Conservation (phyloP, 2,113 vertebrate species). For the Mormyrus iriodes region DNA sequence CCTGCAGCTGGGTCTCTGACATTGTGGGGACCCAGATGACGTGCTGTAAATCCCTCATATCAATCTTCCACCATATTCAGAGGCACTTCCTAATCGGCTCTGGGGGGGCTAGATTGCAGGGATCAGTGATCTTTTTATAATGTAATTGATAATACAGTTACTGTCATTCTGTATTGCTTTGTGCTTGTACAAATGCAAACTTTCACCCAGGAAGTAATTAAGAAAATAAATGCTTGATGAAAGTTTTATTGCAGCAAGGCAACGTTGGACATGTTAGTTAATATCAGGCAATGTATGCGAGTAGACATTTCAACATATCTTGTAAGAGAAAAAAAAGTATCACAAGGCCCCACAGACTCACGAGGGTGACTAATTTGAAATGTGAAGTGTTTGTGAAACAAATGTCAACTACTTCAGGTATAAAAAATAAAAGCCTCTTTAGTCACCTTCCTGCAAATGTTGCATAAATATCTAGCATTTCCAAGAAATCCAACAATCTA, state of each 20-base stretch:
- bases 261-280: neutral
- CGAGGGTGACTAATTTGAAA: slow-evolving; percentile 44
- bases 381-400: slow-evolving; percentile 54
- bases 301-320: neutral
- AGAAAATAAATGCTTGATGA: neutral
- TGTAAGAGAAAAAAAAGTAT: neutral
- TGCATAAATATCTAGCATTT: slow-evolving; percentile 8
- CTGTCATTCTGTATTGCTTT: neutral
- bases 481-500: neutral
- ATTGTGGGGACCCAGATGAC: neutral
- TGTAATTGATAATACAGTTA: neutral
- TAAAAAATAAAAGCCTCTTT: slow-evolving; percentile 40
- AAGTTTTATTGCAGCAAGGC: neutral
- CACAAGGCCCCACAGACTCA: slow-evolving; percentile 2
- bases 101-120: neutral
- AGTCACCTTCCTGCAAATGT: slow-evolving; percentile 16
- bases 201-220: neutral
- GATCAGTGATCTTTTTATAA: neutral
- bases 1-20: neutral
- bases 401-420: slow-evolving; percentile 48
- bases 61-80: neutral
- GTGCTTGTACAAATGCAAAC: neutral
- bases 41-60: neutral
- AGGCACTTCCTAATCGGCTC: neutral
- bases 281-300: neutral